Conservation (phyloP, 35 echinoderm and acorn worm genomes). For the Amphiura filiformis region DNA sequence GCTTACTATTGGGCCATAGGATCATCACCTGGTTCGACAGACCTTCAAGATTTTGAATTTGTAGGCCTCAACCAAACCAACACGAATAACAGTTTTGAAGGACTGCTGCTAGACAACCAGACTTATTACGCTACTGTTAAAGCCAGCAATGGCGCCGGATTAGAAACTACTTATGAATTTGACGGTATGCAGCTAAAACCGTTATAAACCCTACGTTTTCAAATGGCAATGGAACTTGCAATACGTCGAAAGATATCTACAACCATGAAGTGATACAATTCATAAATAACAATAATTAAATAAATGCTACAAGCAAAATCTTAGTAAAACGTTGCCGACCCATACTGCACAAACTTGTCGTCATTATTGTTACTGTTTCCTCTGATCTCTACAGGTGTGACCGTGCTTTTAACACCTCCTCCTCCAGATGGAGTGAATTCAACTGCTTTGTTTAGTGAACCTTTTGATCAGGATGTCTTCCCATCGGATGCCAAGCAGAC, state of each 20-base stretch:
- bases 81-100: not conserved
- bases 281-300: no score
- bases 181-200: constrained; percentile 22
- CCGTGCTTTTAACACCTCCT: not conserved
- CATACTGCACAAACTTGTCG: no score
- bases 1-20: constrained; percentile 45
- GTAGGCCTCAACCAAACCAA: not conserved
- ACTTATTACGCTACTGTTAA: constrained; percentile 44
- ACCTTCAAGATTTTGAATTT: constrained; percentile 25
- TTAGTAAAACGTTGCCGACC: no score
- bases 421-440: constrained; percentile 21
- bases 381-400: no score
- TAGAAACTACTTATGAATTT: constrained; percentile 13
- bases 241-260: no score
- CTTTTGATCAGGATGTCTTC: constrained; percentile 19
- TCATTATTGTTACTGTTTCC: no score
- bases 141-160: constrained; percentile 37
- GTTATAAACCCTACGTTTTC: no score
- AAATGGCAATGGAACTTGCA: no score
- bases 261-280: no score
- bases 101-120: not conserved
- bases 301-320: no score
- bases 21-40: not conserved
- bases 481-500: constrained; percentile 17
- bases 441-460: constrained; percentile 15